Evolutionary conservation across 2,888 invertebrate species (phyloP).

Genomic region (Patella ulyssiponensis): DNA sequence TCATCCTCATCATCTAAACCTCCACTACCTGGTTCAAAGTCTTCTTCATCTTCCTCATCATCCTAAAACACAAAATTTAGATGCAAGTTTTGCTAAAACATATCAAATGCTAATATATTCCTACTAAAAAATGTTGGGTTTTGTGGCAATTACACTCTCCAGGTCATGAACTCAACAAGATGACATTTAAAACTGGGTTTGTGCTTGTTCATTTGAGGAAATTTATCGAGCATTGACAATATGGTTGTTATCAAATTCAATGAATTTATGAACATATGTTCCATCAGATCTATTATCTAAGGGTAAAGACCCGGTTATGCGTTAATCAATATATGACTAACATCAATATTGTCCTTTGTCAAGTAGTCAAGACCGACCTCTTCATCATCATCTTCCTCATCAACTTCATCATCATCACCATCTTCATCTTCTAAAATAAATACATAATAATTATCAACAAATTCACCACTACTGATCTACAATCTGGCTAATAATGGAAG

Average conservation of each 20-base stretch:
- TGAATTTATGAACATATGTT: too few relatives aligned
- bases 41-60: slow-evolving; percentile 62
- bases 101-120: not conserved
- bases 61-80: slow-evolving; percentile 33
- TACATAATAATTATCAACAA: not conserved
- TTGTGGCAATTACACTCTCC: not conserved
- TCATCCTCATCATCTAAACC: slow-evolving; percentile 73
- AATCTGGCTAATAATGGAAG: slow-evolving; percentile 9
- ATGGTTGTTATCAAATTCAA: too few relatives aligned
- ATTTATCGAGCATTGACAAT: too few relatives aligned
- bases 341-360: slow-evolving; percentile 78
- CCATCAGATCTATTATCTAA: too few relatives aligned
- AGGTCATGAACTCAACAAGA: too few relatives aligned
- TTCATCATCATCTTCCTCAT: slow-evolving; percentile 82
- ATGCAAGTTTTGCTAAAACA: not conserved
- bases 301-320: too few relatives aligned
- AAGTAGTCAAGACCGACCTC: slow-evolving; percentile 77
- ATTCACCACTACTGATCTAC: too few relatives aligned
- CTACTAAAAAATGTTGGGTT: not conserved
- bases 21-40: slow-evolving; percentile 71
- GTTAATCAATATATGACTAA: slow-evolving; percentile 68
- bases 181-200: too few relatives aligned
- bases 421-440: slow-evolving; percentile 78
- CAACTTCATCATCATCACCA: slow-evolving; percentile 85
- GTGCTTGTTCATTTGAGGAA: too few relatives aligned